Base-by-base conservation (phyloP, 2,888 invertebrate genomes). In the Oxytorus armatus region DNA sequence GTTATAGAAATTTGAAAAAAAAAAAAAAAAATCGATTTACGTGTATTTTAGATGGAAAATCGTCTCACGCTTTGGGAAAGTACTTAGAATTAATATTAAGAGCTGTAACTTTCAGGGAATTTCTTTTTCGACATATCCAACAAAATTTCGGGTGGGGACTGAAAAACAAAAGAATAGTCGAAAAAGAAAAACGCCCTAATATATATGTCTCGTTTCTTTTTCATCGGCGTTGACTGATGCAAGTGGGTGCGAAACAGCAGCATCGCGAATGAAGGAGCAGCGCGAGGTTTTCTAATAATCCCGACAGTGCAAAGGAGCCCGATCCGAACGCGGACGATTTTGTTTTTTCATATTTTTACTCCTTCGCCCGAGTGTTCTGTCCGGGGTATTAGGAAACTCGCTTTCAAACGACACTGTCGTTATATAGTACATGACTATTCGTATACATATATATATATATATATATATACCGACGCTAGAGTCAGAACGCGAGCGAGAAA, bases 331-430 rank as follows among this genome's bases (percentile, higher is more conserved):
- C 53, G 18, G 49, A 55, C 55, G 14, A 51, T 69, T 81, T 82
- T 82, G 66, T 61, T 55, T 23, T 77, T 66, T 8, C 25, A 59
- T 39, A 42, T 75, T 51, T 77, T 59, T 47, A 47, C 18, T n/a
- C 47, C 33, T 68, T 51, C 57, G 44, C 33, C 33, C 36, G 65
- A 66, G 69, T 47, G 66, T 72, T 77, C 76, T 79, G 83, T 84
- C 81, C 82, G 84, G 87, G 75, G 86, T 86, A 86, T 87, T 87
- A 85, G 84, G 84, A 86, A 86, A 86, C 85, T 86, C 81, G 86
- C 83, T 87, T 85, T 87, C 84, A 85, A 84, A 76, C 75, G 39
- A 65, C 33, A 49, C 39, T 49, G 23, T 29, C 8, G 29, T 14
- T 39, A 44, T 55, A 44, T 47, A 42, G 10, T 61, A 18, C 18